These are phyloP conservation scores for Parazoanthus atlanticus DNA, from an alignment of 92 coral and sea anemone species.

Conservation along the genomic window DNA sequence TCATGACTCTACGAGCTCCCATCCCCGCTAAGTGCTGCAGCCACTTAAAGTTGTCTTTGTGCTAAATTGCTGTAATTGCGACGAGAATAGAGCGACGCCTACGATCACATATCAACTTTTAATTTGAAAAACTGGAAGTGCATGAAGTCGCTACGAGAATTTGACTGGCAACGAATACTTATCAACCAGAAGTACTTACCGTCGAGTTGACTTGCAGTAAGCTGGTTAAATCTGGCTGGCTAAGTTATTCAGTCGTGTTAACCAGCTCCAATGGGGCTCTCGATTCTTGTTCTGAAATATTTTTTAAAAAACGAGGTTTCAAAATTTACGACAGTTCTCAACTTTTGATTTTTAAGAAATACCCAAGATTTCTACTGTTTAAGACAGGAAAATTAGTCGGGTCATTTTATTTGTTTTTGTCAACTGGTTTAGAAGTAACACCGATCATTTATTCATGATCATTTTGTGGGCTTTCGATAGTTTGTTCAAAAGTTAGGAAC, in stretches of 20 bases:
- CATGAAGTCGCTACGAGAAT: neutral
- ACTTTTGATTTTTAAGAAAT: neutral
- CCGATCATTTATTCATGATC: neutral
- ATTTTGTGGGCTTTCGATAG: neutral
- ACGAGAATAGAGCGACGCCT: neutral
- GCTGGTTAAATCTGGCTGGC: neutral
- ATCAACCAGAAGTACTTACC: neutral
- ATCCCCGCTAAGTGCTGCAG: neutral
- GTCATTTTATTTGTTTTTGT: neutral
- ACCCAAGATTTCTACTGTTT: neutral
- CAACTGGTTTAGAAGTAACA: neutral
- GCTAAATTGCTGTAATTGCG: constrained; percentile 20
- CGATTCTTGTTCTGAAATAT: neutral
- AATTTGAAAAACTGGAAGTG: neutral
- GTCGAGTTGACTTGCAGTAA: neutral
- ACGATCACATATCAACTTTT: neutral
- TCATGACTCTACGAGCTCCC: constrained; percentile 20
- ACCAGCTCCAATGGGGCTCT: neutral
- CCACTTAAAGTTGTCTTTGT: constrained; percentile 18
- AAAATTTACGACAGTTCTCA: neutral
- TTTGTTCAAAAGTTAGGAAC: neutral
- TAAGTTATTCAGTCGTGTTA: neutral
- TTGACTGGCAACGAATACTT: neutral
- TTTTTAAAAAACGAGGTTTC: neutral
- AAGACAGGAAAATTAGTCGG: neutral